A percentile compares a stretch with the other conserved stretches of the same genome.
Evolutionary conservation across 2,888 invertebrate species (phyloP).

Genomic region (Gryllus longicercus): DNA sequence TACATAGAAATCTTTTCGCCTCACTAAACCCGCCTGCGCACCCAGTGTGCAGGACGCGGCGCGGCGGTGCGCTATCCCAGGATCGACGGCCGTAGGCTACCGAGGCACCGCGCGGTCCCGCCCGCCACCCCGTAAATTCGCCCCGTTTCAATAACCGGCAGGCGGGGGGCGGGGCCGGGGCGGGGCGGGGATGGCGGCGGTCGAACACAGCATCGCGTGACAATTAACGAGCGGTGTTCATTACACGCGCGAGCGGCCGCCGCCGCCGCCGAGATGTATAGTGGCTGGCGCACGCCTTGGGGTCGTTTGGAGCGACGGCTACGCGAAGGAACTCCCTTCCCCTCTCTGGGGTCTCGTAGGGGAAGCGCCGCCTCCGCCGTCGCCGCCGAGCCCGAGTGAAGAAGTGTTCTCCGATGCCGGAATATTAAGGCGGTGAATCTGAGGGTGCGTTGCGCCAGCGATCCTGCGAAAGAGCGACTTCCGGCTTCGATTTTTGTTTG

Average conservation of each 20-base stretch:
- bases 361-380: not conserved
- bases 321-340: not conserved
- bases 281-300: too few species aligned
- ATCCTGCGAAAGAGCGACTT: too few species aligned
- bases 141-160: not conserved
- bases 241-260: not conserved
- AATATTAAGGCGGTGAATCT: too few species aligned
- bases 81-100: too few species aligned
- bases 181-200: not conserved
- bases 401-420: too few species aligned
- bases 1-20: too few species aligned
- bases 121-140: not conserved
- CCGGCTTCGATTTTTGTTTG: too few species aligned
- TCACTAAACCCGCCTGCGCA: too few species aligned
- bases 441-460: too few species aligned
- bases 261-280: too few species aligned
- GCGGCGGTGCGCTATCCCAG: too few species aligned
- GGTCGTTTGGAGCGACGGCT: not conserved
- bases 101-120: not conserved
- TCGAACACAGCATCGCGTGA: not conserved
- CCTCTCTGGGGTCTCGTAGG: not conserved
- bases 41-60: too few species aligned
- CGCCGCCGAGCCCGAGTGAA: not conserved
- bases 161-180: not conserved
- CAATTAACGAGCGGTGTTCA: not conserved